Conservation (phyloP, 2,797 vertebrate species). For the Hyperoplus immaculatus region DNA sequence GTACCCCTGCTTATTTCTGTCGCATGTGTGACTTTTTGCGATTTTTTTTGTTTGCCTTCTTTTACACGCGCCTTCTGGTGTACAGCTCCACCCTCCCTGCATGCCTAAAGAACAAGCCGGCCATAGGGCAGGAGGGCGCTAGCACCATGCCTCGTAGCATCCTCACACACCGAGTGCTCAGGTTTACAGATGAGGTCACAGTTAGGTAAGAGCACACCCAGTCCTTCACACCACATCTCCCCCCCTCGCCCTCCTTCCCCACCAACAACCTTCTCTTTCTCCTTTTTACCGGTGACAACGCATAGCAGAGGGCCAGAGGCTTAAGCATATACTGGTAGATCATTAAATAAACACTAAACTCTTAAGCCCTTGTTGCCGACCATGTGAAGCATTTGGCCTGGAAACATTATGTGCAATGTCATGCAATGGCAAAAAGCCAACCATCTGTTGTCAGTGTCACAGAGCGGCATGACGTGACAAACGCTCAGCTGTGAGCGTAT, state of each 20-base stretch:
- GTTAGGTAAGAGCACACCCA: conserved; percentile 88
- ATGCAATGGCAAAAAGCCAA: conserved; percentile 43
- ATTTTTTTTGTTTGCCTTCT: conserved; percentile 45
- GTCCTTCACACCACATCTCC: neutral
- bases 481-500: conserved; percentile 29
- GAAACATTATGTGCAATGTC: conserved; percentile 43
- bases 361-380: conserved; percentile 40
- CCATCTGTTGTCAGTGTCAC: conserved; percentile 60
- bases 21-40: conserved; percentile 63
- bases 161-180: conserved; percentile 86
- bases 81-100: conserved; percentile 92
- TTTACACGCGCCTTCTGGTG: conserved; percentile 68
- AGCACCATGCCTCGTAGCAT: conserved; percentile 80
- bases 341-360: conserved; percentile 38
- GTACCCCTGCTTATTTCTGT: conserved; percentile 36
- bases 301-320: conserved; percentile 27
- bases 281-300: neutral
- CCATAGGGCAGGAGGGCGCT: conserved; percentile 85
- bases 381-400: conserved; percentile 40
- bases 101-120: conserved; percentile 89
- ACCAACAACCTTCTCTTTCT: neutral
- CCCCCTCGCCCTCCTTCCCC: neutral
- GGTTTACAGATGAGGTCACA: conserved; percentile 88
- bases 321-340: conserved; percentile 34
- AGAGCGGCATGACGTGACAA: conserved; percentile 45